These are phyloP conservation scores for Denticeps clupeoides DNA, from an alignment of 2,797 vertebrate genomes.

Conservation along the genomic window DNA sequence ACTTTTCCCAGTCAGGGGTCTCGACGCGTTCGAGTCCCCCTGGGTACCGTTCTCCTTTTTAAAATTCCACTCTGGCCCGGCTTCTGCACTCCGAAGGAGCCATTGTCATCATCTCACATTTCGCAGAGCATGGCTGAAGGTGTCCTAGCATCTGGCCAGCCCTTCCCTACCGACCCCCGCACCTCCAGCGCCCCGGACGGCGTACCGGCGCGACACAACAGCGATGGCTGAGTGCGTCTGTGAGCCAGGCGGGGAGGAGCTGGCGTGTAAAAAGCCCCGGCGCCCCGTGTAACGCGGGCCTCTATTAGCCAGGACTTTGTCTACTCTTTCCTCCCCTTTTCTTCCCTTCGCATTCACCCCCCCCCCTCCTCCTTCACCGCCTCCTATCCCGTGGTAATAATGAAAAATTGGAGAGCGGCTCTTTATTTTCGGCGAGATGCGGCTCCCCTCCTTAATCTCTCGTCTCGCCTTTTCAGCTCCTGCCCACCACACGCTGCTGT, in stretches of 20 bases:
- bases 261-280: no score
- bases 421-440: conserved; percentile 48
- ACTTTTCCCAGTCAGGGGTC: conserved; percentile 66
- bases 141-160: conserved; percentile 38
- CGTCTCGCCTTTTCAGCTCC: conserved; percentile 65
- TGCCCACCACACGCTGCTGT: conserved; percentile 50
- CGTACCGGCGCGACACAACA: no score
- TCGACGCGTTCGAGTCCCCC: conserved; percentile 57
- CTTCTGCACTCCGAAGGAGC: conserved; percentile 1
- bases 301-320: conserved; percentile 60
- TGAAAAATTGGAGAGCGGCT: conserved; percentile 53
- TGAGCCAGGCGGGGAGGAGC: not conserved
- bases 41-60: conserved; percentile 52
- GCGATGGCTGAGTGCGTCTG: conserved; percentile 9
- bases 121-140: conserved; percentile 51
- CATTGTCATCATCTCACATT: conserved; percentile 62
- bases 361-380: conserved; percentile 16
- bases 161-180: conserved; percentile 30
- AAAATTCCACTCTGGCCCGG: conserved; percentile 42
- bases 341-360: conserved; percentile 2
- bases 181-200: conserved; percentile 15
- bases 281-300: conserved; percentile 32
- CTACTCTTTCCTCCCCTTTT: conserved; percentile 26
- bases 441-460: conserved; percentile 64
- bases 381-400: conserved; percentile 52